These are phyloP conservation scores for Melanostoma scalare DNA, from an alignment of 2,888 invertebrate species.

Conservation along the genomic window DNA sequence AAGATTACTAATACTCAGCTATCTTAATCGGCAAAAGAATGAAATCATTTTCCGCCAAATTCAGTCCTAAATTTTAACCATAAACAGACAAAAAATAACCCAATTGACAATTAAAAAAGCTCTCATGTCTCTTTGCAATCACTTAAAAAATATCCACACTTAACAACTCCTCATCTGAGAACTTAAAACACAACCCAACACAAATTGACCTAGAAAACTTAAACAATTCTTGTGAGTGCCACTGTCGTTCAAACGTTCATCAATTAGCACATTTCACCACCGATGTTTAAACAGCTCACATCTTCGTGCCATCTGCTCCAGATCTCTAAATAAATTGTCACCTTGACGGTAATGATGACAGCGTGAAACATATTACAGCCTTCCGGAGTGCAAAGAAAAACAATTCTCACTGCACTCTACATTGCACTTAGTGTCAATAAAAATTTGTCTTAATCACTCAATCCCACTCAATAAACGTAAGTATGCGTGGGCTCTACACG, in stretches of 20 bases:
- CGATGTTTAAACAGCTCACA: conserved; percentile 41
- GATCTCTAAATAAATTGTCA: conserved; percentile 32
- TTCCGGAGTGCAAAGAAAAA: conserved; percentile 34
- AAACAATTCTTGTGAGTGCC: conserved; percentile 8
- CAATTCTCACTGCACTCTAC: conserved; percentile 22
- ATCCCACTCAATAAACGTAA: background rate
- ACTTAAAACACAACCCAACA: conserved; percentile 18
- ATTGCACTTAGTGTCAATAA: conserved; percentile 33
- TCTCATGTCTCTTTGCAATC: conserved; percentile 4
- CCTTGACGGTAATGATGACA: conserved; percentile 63
- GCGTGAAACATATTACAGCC: conserved; percentile 27
- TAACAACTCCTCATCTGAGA: conserved; percentile 1
- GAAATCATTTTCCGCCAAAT: too few species aligned
- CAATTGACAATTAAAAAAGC: too few species aligned
- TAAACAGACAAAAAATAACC: too few species aligned
- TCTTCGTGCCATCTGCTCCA: conserved; percentile 30
- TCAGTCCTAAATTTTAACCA: too few species aligned
- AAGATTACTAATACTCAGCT: too few species aligned
- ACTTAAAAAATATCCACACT: background rate
- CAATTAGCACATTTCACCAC: conserved; percentile 55
- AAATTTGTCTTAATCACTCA: conserved; percentile 55
- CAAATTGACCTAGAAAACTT: conserved; percentile 49
- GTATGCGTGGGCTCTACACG: too few species aligned
- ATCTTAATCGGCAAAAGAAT: too few species aligned
- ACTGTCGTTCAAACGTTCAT: conserved; percentile 41